A percentile compares a stretch with the other conserved stretches of the same genome.
These are phyloP conservation scores for Phylloscopus collybita DNA, from an alignment of 2,797 vertebrate species.

Conservation along the genomic window DNA sequence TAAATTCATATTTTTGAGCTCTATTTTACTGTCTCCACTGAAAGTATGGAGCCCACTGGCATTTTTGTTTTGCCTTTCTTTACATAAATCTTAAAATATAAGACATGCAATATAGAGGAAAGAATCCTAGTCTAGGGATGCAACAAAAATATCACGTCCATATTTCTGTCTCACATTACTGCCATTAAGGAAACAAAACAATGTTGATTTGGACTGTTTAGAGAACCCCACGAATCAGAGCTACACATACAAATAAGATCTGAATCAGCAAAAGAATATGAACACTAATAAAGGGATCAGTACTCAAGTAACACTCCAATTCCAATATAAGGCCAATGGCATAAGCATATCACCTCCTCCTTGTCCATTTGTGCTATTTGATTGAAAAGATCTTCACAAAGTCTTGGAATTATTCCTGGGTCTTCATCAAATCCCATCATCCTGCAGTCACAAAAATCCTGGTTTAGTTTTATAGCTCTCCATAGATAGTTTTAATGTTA, in stretches of 20 bases:
- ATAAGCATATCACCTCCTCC: constrained; percentile 78
- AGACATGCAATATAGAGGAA: neutral
- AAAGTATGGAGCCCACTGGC: neutral
- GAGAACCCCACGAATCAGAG: neutral
- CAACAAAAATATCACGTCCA: neutral
- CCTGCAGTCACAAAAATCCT: constrained; percentile 69
- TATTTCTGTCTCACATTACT: neutral
- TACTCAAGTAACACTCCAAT: neutral
- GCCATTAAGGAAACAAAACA: neutral
- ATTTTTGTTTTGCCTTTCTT: neutral
- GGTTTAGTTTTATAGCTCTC: neutral
- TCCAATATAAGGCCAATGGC: neutral
- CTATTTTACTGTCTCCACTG: neutral
- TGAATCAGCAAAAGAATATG: neutral
- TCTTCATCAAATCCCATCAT: constrained; percentile 97
- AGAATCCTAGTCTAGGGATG: neutral
- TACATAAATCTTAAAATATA: neutral
- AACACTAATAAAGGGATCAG: neutral
- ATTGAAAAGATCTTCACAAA: constrained; percentile 91
- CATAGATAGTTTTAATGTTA: neutral
- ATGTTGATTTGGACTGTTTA: neutral
- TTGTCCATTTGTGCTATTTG: constrained; percentile 78
- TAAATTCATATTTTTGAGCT: neutral
- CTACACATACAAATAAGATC: neutral
- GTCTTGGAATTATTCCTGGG: constrained; percentile 91